Conservation (phyloP, 2,113 vertebrate genomes). For the Abramis brama region DNA sequence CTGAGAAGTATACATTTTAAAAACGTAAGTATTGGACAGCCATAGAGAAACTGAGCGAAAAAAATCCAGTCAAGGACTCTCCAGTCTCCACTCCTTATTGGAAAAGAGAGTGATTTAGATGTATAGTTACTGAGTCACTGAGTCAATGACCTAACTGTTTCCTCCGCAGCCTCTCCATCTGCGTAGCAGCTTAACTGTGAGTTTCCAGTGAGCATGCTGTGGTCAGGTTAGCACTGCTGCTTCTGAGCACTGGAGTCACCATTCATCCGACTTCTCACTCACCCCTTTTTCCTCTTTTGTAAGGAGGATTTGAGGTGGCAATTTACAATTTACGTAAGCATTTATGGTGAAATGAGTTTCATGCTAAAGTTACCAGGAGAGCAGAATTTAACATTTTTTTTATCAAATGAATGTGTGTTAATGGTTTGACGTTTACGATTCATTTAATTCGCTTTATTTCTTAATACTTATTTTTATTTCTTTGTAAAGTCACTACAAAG, state of each 20-base stretch:
- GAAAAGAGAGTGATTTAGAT: constrained; percentile 11
- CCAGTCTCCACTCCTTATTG: not conserved
- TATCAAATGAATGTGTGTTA: not conserved
- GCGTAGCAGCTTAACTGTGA: constrained; percentile 21
- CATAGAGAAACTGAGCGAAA: not conserved
- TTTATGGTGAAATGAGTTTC: constrained; percentile 12
- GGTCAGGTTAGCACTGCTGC: constrained; percentile 16
- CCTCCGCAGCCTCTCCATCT: constrained; percentile 28
- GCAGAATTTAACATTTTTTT: not conserved
- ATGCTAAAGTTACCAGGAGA: not conserved
- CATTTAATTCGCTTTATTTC: not conserved
- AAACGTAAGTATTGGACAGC: not conserved
- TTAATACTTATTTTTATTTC: not conserved
- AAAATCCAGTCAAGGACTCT: not conserved
- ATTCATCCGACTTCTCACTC: constrained; percentile 7
- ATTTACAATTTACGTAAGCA: not conserved
- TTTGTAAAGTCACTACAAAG: not conserved
- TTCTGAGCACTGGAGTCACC: constrained; percentile 28
- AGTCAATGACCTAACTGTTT: constrained; percentile 43
- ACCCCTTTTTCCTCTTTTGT: not conserved
- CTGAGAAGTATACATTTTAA: not conserved
- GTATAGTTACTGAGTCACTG: constrained; percentile 37
- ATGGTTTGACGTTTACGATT: not conserved
- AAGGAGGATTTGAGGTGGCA: constrained; percentile 18
- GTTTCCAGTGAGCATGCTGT: constrained; percentile 55